A percentile compares a stretch with the other conserved stretches of the same genome.
These are phyloP conservation scores for Mimachlamys varia DNA, from an alignment of 2,888 invertebrate genomes.

Conservation along the genomic window DNA sequence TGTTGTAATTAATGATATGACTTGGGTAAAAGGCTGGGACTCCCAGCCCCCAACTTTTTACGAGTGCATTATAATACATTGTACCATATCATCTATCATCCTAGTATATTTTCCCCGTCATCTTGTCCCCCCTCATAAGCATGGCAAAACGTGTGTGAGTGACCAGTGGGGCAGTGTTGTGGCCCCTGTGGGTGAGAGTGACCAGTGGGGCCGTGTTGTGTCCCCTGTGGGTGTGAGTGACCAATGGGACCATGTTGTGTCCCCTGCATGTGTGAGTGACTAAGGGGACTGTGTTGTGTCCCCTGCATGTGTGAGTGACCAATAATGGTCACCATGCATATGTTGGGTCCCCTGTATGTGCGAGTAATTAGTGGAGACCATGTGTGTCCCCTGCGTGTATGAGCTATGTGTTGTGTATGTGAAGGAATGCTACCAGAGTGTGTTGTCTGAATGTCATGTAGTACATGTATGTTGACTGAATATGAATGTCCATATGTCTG, in stretches of 20 bases:
- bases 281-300: too few species aligned
- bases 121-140: not conserved
- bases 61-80: slow-evolving; percentile 20
- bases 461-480: not conserved
- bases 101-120: not conserved
- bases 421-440: not conserved
- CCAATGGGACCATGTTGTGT: too few species aligned
- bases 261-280: not conserved
- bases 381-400: too few species aligned
- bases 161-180: too few species aligned
- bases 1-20: too few species aligned
- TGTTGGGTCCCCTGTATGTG: too few species aligned
- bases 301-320: not conserved
- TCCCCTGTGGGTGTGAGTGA: not conserved
- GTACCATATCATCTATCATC: slow-evolving; percentile 22
- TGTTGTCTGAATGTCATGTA: not conserved
- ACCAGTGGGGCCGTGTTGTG: too few species aligned
- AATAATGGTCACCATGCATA: too few species aligned
- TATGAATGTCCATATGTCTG: not conserved
- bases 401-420: not conserved
- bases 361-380: too few species aligned
- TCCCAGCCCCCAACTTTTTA: not conserved
- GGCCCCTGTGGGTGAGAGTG: not conserved
- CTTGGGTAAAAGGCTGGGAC: too few species aligned
- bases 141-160: not conserved